phyloP scores from a whole-genome alignment of 1,140 invertebrate genomes.

The Saccostrea cuccullata region DNA sequence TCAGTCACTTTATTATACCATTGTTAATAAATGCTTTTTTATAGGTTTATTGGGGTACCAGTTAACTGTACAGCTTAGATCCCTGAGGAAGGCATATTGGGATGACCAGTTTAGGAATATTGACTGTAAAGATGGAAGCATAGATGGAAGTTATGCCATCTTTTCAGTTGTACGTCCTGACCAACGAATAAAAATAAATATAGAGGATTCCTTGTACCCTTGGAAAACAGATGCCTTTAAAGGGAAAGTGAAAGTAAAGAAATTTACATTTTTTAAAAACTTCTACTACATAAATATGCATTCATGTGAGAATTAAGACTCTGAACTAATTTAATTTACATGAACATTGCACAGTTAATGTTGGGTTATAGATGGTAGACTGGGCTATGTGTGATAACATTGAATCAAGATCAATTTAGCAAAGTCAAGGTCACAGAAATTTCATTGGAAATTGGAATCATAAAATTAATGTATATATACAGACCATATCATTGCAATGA shows the following conservation, averaged over 20 bases:
- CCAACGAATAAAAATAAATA: slow-evolving; percentile 43
- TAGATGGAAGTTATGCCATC: slow-evolving; percentile 52
- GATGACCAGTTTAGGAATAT: slow-evolving; percentile 64
- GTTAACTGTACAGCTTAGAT: slow-evolving; percentile 63
- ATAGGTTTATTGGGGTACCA: slow-evolving; percentile 66
- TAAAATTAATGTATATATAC: no score
- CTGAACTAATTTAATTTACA: no score
- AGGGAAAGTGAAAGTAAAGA: slow-evolving; percentile 64
- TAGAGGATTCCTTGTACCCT: slow-evolving; percentile 56
- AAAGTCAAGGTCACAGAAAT: no score
- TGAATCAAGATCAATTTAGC: no score
- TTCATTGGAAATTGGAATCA: no score
- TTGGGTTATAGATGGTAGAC: no score
- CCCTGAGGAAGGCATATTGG: slow-evolving; percentile 60
- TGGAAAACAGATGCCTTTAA: slow-evolving; percentile 70
- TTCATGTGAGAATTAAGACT: no score
- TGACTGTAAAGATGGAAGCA: slow-evolving; percentile 57
- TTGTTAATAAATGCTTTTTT: not conserved
- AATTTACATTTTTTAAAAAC: not conserved
- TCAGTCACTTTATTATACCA: no score
- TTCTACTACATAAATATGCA: no score
- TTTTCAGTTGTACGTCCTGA: slow-evolving; percentile 56
- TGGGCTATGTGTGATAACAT: no score
- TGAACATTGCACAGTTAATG: no score
- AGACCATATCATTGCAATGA: no score